Evolutionary conservation across 2,113 vertebrate genomes (phyloP).

Genomic region (Oncorhynchus masou): DNA sequence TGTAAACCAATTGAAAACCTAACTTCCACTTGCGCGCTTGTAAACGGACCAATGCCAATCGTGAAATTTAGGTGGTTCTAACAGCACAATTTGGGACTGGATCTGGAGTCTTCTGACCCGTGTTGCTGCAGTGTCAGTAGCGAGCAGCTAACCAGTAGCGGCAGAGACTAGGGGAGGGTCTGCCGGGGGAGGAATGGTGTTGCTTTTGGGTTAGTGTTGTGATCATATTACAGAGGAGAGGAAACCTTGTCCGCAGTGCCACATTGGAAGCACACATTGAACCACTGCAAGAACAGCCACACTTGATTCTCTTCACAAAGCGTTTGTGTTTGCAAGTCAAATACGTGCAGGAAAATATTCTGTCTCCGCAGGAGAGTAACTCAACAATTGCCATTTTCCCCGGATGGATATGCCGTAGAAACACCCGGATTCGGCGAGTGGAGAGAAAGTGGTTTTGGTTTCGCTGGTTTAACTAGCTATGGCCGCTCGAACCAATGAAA

Average conservation of each 20-base stretch:
- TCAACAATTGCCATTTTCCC: neutral
- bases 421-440: neutral
- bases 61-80: constrained; percentile 1
- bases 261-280: constrained; percentile 11
- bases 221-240: constrained; percentile 45
- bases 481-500: neutral
- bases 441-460: constrained; percentile 11
- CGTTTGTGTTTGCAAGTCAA: neutral
- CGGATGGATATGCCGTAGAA: neutral
- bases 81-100: neutral
- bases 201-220: constrained; percentile 41
- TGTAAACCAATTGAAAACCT: constrained; percentile 12
- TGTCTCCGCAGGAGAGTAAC: neutral
- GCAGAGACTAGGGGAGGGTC: constrained; percentile 24
- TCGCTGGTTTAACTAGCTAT: constrained; percentile 25
- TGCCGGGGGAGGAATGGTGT: constrained; percentile 35
- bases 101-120: constrained; percentile 25
- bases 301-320: constrained; percentile 20
- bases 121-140: constrained; percentile 35
- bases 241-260: constrained; percentile 21
- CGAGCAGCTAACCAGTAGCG: constrained; percentile 15
- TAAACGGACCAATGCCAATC: constrained; percentile 17
- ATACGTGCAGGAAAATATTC: neutral
- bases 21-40: neutral
- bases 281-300: constrained; percentile 10